Base-by-base conservation (phyloP, 30 jellyfish, hydroid and myxozoan genomes). In the Aurelia aurita complex sp. Pacific region DNA sequence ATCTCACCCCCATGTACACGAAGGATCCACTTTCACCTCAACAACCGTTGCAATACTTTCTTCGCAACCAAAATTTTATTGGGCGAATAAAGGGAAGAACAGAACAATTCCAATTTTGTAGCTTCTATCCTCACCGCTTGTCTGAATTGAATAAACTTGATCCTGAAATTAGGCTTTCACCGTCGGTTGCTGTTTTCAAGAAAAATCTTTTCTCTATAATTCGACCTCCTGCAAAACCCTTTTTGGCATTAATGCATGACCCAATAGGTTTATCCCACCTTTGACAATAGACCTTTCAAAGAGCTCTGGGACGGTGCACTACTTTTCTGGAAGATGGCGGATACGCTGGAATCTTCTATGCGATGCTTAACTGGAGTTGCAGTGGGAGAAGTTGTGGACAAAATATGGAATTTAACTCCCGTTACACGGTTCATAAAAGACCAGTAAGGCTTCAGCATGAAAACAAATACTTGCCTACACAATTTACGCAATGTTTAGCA, bases 11-110 rank as follows among this genome's bases (percentile, higher is more conserved):
- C 33, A 71, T 59, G 66, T 82, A 82, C 63, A 59, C 77, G 33
- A 59, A 23, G 85, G 85, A 82, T 82, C 91, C 91, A 73, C 69
- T 82, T 10, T 79, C 85, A 82, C 84, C 84, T 52, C 73, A 60
- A 15, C 82, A 82, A 14, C 79, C 57, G 91, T 82, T 85, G 72
- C 85, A 36, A 36, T 82, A 82, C 91, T 73, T 85, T 68, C 85
- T 82, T 73, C 85, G 91, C 79, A 69, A 72, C 23, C 85, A 52
- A 65, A 85, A 82, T 73, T 85, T 17, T 36, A 72, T 71, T 52
- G 79, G 85, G 84, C 85, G 54, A 82, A 69, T 82, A 51, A 50
- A 23, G 70, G 33, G 83, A 70, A 81, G 91, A 64, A 81, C 91
- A 69, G 83, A 67, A 67, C 46, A 81, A 69, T 81, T 67, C 78